These are phyloP conservation scores for Axea sp. DNA, from an alignment of 2,888 invertebrate genomes.

Conservation along the genomic window DNA sequence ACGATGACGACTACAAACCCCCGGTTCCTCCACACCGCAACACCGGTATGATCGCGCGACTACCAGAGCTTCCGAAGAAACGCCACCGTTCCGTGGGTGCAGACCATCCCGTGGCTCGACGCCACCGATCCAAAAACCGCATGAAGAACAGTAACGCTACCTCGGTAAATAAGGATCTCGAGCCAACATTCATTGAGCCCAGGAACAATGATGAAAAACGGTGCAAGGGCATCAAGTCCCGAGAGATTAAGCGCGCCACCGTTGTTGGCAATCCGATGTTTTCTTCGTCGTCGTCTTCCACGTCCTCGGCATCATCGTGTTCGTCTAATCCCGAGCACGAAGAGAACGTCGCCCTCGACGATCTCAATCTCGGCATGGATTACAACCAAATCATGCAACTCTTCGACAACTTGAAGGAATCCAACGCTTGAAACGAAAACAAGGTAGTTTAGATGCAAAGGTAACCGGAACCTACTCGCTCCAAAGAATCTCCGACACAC, in stretches of 20 bases:
- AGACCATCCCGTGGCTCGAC: constrained; percentile 73
- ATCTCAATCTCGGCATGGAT: constrained; percentile 92
- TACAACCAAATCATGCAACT: constrained; percentile 99
- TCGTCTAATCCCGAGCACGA: constrained; percentile 78
- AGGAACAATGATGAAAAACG: constrained; percentile 71
- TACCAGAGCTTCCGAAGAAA: constrained; percentile 74
- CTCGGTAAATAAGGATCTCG: constrained; percentile 62
- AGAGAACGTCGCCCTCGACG: constrained; percentile 87
- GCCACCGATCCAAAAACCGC: constrained; percentile 68
- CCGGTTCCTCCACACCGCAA: constrained; percentile 94
- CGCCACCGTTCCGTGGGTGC: constrained; percentile 77
- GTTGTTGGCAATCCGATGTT: constrained; percentile 95
- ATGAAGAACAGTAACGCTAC: constrained; percentile 64
- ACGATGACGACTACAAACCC: constrained; percentile 87
- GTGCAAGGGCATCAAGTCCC: constrained; percentile 68
- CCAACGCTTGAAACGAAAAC: constrained; percentile 85
- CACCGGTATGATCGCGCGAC: constrained; percentile 82
- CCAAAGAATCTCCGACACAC: constrained; percentile 23
- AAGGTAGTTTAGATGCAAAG: constrained; percentile 36
- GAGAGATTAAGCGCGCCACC: constrained; percentile 90
- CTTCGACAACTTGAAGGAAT: constrained; percentile 98
- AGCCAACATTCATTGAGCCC: constrained; percentile 72
- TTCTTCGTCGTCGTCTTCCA: constrained; percentile 80
- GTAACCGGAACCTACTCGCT: constrained; percentile 30
- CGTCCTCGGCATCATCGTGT: constrained; percentile 74